Base-by-base conservation (phyloP, 2,113 vertebrate species). In the Oryzias curvinotus region DNA sequence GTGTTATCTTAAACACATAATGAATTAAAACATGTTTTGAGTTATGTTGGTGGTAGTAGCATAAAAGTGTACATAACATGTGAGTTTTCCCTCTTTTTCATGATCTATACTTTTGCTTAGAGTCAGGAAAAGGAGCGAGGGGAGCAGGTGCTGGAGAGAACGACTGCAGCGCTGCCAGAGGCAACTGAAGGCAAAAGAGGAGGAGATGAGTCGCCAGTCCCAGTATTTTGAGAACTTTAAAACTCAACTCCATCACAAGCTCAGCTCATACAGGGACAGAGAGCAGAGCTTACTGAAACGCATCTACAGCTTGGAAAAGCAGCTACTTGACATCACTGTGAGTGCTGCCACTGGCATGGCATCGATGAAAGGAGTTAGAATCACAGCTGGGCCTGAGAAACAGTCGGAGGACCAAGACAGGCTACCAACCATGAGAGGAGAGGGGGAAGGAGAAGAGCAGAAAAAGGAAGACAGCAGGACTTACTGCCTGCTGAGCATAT, bases 211-310 rank as follows among this genome's bases (percentile, higher is more conserved):
- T 73, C 87, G 64, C 30, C 95, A 95, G 65, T 90, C 87, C 5
- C 85, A 75, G 41, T 94, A 94, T 85, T 93, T 96, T 75, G 92
- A 95, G 67, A 91, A 89, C 83, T 91, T 91, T 78, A 92, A 93
- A 78, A 57, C 71, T 61, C 89, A 88, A 17, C 92, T 95, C 72
- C 90, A 86, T 45, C 91, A 89, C 41, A 93, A 93, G 73, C 87
- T 89, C 56, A 66, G 68, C 51, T 36, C 85, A 60, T 74, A 84
- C 68, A 90, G 84, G 18, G 86, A 92, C 68, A 89, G 86, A 52
- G 93, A 93, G 65, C 57, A 79, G 68, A 77, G 54, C 41, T 90
- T 95, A 55, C 91, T 53, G 71, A 85, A 28, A 25, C 88, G 93
- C 23, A 80, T 94, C 61, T 88, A 81, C 63, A 70, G 77, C 25